Evolutionary conservation across 2,888 invertebrate species (phyloP).

Genomic region (Liopterus haemorrhoidalis): DNA sequence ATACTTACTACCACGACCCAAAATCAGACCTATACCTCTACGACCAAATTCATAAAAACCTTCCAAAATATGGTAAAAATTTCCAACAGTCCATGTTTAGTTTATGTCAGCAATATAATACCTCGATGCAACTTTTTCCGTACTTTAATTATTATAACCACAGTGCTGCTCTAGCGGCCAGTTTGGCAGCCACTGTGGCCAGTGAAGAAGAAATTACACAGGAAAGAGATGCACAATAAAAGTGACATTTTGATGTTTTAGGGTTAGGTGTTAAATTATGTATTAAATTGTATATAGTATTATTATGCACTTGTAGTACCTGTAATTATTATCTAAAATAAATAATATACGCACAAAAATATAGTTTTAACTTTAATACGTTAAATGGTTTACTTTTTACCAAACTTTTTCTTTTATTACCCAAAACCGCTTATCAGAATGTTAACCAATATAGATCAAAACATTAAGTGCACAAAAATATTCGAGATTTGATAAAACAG

Average conservation of each 20-base stretch:
- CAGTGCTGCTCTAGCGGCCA: constrained; percentile 12
- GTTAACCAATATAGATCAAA: too few relatives aligned
- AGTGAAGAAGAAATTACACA: constrained; percentile 20
- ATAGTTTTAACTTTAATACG: too few relatives aligned
- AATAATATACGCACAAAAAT: too few relatives aligned
- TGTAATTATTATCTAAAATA: too few relatives aligned
- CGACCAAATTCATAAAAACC: constrained; percentile 41
- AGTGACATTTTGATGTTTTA: constrained; percentile 7
- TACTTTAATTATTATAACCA: constrained; percentile 47
- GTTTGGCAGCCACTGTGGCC: constrained; percentile 12
- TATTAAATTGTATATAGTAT: too few relatives aligned
- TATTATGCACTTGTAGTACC: too few relatives aligned
- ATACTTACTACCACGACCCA: constrained; percentile 37
- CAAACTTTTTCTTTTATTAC: too few relatives aligned
- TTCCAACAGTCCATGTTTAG: constrained; percentile 45
- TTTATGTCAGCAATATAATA: constrained; percentile 45
- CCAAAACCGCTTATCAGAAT: too few relatives aligned
- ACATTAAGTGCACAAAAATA: too few relatives aligned
- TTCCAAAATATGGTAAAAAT: constrained; percentile 40
- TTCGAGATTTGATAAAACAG: too few relatives aligned
- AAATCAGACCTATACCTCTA: constrained; percentile 42
- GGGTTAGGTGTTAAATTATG: too few relatives aligned
- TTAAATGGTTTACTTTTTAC: too few relatives aligned
- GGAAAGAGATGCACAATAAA: constrained; percentile 34
- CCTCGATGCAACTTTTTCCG: constrained; percentile 44